Evolutionary conservation across 2,888 invertebrate genomes (phyloP), one percentile per base, ranked within the genome.

Genomic region (Clitarchus hookeri): DNA sequence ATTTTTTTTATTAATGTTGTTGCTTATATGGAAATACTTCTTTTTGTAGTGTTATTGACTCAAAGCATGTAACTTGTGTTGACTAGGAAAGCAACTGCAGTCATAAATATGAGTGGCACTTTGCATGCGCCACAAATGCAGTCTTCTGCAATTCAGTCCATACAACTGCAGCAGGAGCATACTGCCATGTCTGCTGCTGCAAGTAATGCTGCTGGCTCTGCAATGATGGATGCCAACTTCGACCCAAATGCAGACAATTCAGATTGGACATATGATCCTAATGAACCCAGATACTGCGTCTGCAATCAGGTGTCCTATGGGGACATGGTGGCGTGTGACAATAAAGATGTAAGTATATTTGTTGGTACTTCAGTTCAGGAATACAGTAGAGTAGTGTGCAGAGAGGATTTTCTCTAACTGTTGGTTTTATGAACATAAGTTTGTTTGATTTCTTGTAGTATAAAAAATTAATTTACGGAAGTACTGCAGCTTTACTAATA

Each of bases 321-420:
- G 0, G 98, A 98, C 91, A 99, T 99, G 99, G 98, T 99, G 82
- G 99, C 99, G 87, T 99, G 99, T 92, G 99, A 99, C 92, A 99
- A 99, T 92, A 96, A 97, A 91, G 97, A 98, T 91, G 98, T 98
- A 91, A 95, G 96, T 93, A 88, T 86, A 83, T 77, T 84, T 87
- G n/a, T 44, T 87, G 36, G 36, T 36, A 4, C 36, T 36, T 36
- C 36, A 36, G 36, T 36, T 36, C 36, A 36, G 36, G 36, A 36
- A 36, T 36, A 36, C 36, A 36, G 36, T 36, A 36, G 36, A 36
- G 36, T 36, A 36, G 36, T 36, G 36, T 36, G 36, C 36, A 36
- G 36, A 36, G 4, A 36, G 36, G 36, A 36, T 36, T 36, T 4
- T 36, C 36, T 36, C 36, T 36, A 3, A 36, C 4, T 36, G 2